Percentiles rank a stretch among this genome's conserved stretches.
These are phyloP conservation scores for Lagria hirta DNA, from an alignment of 2,888 invertebrate species.

Conservation along the genomic window DNA sequence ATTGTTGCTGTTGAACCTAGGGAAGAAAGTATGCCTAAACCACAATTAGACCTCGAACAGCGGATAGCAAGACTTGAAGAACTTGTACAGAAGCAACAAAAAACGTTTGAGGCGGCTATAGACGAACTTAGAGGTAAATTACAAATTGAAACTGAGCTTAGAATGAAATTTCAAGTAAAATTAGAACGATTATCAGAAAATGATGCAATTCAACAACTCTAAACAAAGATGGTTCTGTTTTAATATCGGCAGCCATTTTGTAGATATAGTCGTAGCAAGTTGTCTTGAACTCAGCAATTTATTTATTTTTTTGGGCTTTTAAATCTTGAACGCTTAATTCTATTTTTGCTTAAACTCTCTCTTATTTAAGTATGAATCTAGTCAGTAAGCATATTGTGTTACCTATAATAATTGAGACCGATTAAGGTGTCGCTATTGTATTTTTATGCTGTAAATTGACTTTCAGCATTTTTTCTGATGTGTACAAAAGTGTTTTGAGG, in stretches of 20 bases:
- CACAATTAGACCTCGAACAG: conserved; percentile 48
- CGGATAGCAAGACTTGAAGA: conserved; percentile 61
- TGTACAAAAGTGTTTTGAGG: too few relatives aligned
- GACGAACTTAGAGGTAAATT: conserved; percentile 65
- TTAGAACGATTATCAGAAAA: conserved; percentile 58
- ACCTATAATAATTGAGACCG: not conserved
- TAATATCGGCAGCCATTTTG: conserved; percentile 21
- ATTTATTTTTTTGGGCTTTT: conserved; percentile 2
- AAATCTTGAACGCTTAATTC: conserved; percentile 1
- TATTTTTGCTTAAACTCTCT: too few relatives aligned
- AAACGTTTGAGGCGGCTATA: conserved; percentile 62
- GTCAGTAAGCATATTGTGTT: conserved; percentile 8
- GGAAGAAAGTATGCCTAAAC: conserved; percentile 38
- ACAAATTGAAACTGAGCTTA: conserved; percentile 64
- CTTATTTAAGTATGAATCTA: too few relatives aligned
- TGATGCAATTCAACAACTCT: conserved; percentile 22
- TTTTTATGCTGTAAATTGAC: too few relatives aligned
- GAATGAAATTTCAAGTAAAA: conserved; percentile 65
- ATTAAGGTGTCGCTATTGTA: not conserved
- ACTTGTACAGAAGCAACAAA: conserved; percentile 61
- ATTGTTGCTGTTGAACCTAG: conserved; percentile 12
- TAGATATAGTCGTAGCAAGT: conserved; percentile 5
- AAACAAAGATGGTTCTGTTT: conserved; percentile 6
- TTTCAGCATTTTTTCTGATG: too few relatives aligned
- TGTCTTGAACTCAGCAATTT: conserved; percentile 24